Evolutionary conservation across 2,113 vertebrate genomes (phyloP).

Genomic region (Zapornia atra): DNA sequence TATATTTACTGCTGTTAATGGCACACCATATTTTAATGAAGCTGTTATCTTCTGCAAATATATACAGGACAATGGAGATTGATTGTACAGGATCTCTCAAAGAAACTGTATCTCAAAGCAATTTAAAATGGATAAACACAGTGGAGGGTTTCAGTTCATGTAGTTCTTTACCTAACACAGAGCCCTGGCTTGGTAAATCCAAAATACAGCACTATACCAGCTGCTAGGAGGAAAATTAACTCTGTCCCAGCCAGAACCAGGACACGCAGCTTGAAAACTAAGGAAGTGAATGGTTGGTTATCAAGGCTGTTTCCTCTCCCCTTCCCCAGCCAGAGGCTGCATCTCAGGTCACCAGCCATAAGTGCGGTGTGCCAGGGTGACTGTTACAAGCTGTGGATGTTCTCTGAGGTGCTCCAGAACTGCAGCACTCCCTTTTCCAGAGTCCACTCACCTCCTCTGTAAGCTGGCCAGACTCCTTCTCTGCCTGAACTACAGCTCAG

Average conservation of each 20-base stretch:
- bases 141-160: neutral
- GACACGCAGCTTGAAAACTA: neutral
- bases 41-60: slow-evolving; percentile 40
- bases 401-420: neutral
- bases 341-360: neutral
- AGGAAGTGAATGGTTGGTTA: neutral
- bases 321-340: neutral
- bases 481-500: neutral
- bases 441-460: neutral
- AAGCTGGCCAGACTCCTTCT: neutral
- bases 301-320: neutral
- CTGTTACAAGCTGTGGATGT: neutral
- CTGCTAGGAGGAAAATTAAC: too few species aligned
- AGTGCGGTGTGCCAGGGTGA: neutral
- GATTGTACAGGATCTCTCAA: neutral
- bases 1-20: slow-evolving; percentile 39
- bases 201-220: too few species aligned
- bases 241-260: too few species aligned
- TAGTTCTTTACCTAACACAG: neutral
- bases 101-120: slow-evolving; percentile 25
- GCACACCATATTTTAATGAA: slow-evolving; percentile 30
- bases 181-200: too few species aligned
- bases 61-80: slow-evolving; percentile 38
- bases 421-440: neutral
- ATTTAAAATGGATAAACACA: slow-evolving; percentile 28